Evolutionary conservation across 2,888 invertebrate genomes (phyloP), one percentile per base, ranked within the genome.

Genomic region (Plagodis dolabraria): DNA sequence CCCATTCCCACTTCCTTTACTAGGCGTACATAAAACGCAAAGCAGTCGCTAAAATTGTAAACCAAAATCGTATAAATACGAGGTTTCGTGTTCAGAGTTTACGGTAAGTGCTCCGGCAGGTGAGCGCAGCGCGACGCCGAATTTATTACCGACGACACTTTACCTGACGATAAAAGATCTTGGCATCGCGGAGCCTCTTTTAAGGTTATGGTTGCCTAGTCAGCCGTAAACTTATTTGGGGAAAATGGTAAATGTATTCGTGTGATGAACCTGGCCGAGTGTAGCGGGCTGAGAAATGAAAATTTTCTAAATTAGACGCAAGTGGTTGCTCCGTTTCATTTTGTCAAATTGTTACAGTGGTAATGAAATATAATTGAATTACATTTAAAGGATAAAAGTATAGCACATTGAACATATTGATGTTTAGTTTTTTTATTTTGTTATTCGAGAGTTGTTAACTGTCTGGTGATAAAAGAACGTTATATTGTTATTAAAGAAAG

Each of bases 81-180:
- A 51, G 50, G 47, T 43, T 57, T 48, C 48, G 44, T 51, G 47
- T 51, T 44, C 47, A 12, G 44, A 47, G 10, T 57, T 57, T 35
- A 52, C 47, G 53, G 57, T 47, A 45, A 56, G 52, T 46, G 47
- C 43, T 47, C 35, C 47, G 47, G 44, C 60, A 40, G 54, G 47
- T 49, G 51, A 46, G 53, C 50, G 57, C 54, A 48, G 53, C 38
- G 54, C 47, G 46, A 46, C 34, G 45, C 49, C 49, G 58, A 65
- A 63, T 72, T 73, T 73, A 72, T 72, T 53, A 61, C 60, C 52
- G 47, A 38, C 53, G 67, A 66, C 69, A 67, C 63, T 73, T 70
- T 65, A 69, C 64, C 64, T 62, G 60, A 35, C 60, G 54, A 64
- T 69, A 70, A 68, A 68, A 60, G 55, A 57, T 53, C 56, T 45